These are phyloP conservation scores for Leucoraja ocellata DNA, from an alignment of 2,797 vertebrate genomes.

Conservation along the genomic window DNA sequence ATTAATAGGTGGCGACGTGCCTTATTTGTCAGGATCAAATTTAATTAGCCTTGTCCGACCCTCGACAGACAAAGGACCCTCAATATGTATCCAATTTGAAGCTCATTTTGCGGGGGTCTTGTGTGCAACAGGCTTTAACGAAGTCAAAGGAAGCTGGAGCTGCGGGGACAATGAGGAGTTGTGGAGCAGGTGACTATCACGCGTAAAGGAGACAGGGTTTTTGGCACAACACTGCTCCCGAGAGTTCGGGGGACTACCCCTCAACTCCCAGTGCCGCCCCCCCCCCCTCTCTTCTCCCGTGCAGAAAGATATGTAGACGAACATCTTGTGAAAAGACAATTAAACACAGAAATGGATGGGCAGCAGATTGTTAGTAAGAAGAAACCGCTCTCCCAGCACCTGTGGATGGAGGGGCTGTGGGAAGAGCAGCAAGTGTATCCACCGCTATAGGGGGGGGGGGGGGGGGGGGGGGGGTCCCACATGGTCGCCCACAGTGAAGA, in stretches of 20 bases:
- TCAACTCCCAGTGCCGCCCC: constrained; percentile 37
- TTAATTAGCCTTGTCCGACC: constrained; percentile 77
- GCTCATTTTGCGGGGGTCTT: constrained; percentile 57
- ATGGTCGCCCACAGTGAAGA: too few species aligned
- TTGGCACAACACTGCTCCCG: constrained; percentile 63
- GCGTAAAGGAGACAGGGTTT: constrained; percentile 60
- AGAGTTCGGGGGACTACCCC: constrained; percentile 44
- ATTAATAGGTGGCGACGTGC: constrained; percentile 59
- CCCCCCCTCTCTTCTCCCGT: constrained; percentile 50
- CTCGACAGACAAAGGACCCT: constrained; percentile 68
- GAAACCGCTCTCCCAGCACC: constrained; percentile 46
- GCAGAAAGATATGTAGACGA: constrained; percentile 48
- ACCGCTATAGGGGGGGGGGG: too few species aligned
- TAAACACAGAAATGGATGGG: constrained; percentile 44
- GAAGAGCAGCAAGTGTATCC: constrained; percentile 66
- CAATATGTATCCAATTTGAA: constrained; percentile 73
- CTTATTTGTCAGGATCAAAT: constrained; percentile 70
- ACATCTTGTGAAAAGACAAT: constrained; percentile 46
- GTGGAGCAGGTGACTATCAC: constrained; percentile 68
- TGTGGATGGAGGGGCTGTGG: constrained; percentile 43
- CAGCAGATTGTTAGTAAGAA: constrained; percentile 41
- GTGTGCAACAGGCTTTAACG: constrained; percentile 49
- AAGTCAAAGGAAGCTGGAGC: constrained; percentile 67
- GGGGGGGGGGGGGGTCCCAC: too few species aligned
- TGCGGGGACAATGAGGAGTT: constrained; percentile 53